Evolutionary conservation across 2,888 invertebrate genomes (phyloP).

Genomic region (Eilema caniola): DNA sequence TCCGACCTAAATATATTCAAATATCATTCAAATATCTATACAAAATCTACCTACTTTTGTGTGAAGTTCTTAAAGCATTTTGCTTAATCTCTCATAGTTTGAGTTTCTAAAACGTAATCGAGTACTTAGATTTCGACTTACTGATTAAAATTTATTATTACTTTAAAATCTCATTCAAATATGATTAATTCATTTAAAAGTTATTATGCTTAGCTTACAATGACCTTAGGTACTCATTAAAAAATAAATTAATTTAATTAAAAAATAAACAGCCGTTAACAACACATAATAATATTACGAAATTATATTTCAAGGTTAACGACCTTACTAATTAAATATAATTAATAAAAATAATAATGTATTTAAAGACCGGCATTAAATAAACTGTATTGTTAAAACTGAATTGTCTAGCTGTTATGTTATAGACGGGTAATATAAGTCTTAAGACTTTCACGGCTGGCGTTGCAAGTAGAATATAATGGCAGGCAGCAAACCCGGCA

Average conservation of each 20-base stretch:
- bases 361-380: neutral
- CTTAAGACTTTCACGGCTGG: too few relatives aligned
- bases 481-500: too few relatives aligned
- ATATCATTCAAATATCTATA: too few relatives aligned
- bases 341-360: neutral
- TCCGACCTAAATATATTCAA: neutral
- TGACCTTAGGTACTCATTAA: slow-evolving; percentile 1
- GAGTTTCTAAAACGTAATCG: too few relatives aligned
- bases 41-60: too few relatives aligned
- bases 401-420: neutral
- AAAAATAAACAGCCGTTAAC: neutral
- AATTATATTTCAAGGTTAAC: neutral
- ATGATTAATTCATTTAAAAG: neutral
- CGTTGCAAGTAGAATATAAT: too few relatives aligned
- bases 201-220: neutral
- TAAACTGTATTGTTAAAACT: neutral
- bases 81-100: too few relatives aligned
- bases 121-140: neutral
- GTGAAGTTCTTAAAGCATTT: too few relatives aligned
- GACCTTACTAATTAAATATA: neutral
- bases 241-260: slow-evolving; percentile 1
- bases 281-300: neutral
- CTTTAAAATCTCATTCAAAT: too few relatives aligned
- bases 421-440: too few relatives aligned
- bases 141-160: neutral